phyloP scores from a whole-genome alignment of 2,113 vertebrate genomes.

The Osmerus eperlanus region DNA sequence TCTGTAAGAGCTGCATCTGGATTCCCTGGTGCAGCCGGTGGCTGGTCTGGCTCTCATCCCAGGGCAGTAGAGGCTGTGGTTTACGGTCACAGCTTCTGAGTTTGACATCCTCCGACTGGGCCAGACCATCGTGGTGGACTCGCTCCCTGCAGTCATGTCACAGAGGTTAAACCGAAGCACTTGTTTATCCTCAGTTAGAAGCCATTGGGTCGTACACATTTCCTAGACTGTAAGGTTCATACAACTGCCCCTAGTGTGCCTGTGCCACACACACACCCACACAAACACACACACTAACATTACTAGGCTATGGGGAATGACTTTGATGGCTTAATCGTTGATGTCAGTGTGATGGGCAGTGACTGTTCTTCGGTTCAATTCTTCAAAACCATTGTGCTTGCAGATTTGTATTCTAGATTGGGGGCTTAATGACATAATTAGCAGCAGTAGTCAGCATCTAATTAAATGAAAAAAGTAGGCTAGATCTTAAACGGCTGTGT shows the following conservation, averaged over 20 bases:
- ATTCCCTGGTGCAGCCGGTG: not conserved
- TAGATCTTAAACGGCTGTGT: conserved; percentile 41
- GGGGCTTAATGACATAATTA: conserved; percentile 60
- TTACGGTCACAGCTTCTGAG: conserved; percentile 32
- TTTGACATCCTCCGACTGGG: conserved; percentile 53
- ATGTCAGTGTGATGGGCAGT: conserved; percentile 24
- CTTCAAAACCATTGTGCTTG: conserved; percentile 47
- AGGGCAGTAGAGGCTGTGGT: conserved; percentile 11
- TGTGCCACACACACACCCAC: conserved; percentile 21
- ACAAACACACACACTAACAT: conserved; percentile 1
- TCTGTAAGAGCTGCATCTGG: too few relatives aligned
- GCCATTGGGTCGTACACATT: too few relatives aligned
- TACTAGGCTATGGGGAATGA: not conserved
- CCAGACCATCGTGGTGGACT: conserved; percentile 33
- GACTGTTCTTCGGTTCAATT: conserved; percentile 31
- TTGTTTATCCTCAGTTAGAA: too few relatives aligned
- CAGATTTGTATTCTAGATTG: conserved; percentile 48
- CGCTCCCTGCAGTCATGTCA: conserved; percentile 23
- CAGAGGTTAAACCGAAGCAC: not conserved
- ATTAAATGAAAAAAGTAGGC: conserved; percentile 49
- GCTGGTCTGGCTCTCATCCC: conserved; percentile 27
- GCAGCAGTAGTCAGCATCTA: conserved; percentile 54
- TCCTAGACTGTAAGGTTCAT: too few relatives aligned
- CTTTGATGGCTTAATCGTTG: conserved; percentile 20
- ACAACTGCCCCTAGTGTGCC: too few relatives aligned